These are phyloP conservation scores for Cosmopolites sordidus DNA, from an alignment of 2,888 invertebrate genomes.

Conservation along the genomic window DNA sequence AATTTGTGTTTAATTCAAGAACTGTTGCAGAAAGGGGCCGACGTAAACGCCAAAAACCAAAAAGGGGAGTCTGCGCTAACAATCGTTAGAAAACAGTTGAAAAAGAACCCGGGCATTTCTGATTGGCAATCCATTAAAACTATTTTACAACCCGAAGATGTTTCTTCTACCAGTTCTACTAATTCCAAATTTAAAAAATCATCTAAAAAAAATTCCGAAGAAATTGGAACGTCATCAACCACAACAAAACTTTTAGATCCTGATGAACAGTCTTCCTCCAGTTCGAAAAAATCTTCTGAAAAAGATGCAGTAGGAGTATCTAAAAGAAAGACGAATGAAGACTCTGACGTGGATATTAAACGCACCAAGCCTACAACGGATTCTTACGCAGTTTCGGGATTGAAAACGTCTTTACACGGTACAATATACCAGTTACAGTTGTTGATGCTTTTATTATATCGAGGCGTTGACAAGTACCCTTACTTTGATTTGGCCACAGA, in stretches of 20 bases:
- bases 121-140: slow-evolving; percentile 1
- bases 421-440: slow-evolving; percentile 14
- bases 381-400: slow-evolving; percentile 5
- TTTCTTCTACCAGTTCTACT: not conserved
- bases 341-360: no score
- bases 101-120: not conserved
- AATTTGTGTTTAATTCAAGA: slow-evolving; percentile 3
- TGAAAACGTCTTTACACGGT: slow-evolving; percentile 16
- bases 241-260: no score
- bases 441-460: slow-evolving; percentile 16
- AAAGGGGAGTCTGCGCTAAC: not conserved
- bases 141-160: not conserved
- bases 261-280: no score
- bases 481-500: slow-evolving; percentile 20
- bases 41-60: slow-evolving; percentile 2
- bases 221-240: no score
- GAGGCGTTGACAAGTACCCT: slow-evolving; percentile 3
- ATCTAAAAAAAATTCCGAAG: no score
- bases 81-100: slow-evolving; percentile 2
- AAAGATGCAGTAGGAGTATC: no score
- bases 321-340: no score
- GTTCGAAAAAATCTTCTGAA: no score
- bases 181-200: no score
- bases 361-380: not conserved
- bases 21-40: slow-evolving; percentile 5